Evolutionary conservation across 2,797 vertebrate species (phyloP), one percentile per base, ranked within the genome.

Genomic region (Pempheris klunzingeri): DNA sequence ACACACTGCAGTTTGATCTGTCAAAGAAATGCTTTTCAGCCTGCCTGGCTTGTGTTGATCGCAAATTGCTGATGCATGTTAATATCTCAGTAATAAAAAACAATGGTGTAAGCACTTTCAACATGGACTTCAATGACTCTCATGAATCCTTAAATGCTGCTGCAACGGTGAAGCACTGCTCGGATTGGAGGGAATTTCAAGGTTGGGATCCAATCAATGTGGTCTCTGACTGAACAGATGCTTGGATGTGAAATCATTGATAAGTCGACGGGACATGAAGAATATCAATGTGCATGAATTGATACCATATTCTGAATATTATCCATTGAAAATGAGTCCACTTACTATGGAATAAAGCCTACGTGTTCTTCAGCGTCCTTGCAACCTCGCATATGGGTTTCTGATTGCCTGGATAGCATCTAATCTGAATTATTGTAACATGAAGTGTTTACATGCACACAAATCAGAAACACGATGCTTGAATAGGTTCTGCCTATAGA

Each of bases 151-250:
- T 73, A 73, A 68, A 60, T 2, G 3, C 41, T 65, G 43, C 44
- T 54, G 38, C 17, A 36, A 50, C 68, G 60, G 57, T 70, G 15
- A 72, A 61, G 62, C 59, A 58, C 69, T 57, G 54, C 67, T 81
- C 32, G 28, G 36, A 50, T 49, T 80, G 39, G 34, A 62, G 53
- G 50, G 62, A 53, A 49, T 46, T 76, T 70, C 39, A 74, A 68
- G 61, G 69, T 73, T 65, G 63, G 17, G 66, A 66, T 83, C 78
- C 69, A 86, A 84, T 80, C 63, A 77, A 17, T 76, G 15, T 58
- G 26, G 71, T 74, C 49, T 61, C 43, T 43, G 65, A 34, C 50
- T 28, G 60, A 76, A 47, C n/a, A 4, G 22, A 36, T 9, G 43
- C 50, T 41, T 22, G 13, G 30, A 62, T 49, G 30, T 18, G 3